A percentile compares a stretch with the other conserved stretches of the same genome.
These are phyloP conservation scores for Nipponia nippon DNA, from an alignment of 2,113 vertebrate genomes.

Conservation along the genomic window DNA sequence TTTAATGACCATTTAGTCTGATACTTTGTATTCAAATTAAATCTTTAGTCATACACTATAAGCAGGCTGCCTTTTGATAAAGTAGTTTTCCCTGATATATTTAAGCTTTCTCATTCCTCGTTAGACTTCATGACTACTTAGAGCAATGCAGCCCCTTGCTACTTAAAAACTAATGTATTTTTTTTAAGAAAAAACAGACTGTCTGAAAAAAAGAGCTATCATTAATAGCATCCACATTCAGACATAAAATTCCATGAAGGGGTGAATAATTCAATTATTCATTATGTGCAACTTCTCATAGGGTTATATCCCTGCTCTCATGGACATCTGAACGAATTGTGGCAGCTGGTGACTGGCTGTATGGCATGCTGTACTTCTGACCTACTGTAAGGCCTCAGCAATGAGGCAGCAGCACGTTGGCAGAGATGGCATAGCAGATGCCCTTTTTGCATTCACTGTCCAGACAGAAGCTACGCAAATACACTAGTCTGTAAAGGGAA, in stretches of 20 bases:
- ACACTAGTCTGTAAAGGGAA: not conserved
- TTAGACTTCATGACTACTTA: not conserved
- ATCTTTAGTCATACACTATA: not conserved
- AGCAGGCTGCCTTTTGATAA: not conserved
- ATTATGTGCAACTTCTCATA: not conserved
- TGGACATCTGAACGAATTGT: rapidly evolving
- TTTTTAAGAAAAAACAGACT: not conserved
- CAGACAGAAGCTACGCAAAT: not conserved
- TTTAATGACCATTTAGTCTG: not conserved
- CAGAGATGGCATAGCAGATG: not conserved
- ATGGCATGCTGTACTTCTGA: not conserved
- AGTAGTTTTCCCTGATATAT: not conserved
- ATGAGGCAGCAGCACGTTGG: not conserved
- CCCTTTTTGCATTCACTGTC: not conserved
- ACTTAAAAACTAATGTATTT: not conserved
- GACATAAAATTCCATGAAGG: not conserved
- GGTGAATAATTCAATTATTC: not conserved
- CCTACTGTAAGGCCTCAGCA: not conserved
- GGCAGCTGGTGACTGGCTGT: not conserved
- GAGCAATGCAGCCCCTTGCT: not conserved
- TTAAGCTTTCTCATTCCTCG: not conserved
- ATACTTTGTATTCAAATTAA: not conserved
- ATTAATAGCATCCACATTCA: not conserved
- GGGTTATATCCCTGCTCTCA: not conserved
- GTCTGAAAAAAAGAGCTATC: not conserved